Percentiles rank a stretch among this genome's conserved stretches.
Conservation (phyloP, 1,140 invertebrate species). For the Drosophila malerkotliana region DNA sequence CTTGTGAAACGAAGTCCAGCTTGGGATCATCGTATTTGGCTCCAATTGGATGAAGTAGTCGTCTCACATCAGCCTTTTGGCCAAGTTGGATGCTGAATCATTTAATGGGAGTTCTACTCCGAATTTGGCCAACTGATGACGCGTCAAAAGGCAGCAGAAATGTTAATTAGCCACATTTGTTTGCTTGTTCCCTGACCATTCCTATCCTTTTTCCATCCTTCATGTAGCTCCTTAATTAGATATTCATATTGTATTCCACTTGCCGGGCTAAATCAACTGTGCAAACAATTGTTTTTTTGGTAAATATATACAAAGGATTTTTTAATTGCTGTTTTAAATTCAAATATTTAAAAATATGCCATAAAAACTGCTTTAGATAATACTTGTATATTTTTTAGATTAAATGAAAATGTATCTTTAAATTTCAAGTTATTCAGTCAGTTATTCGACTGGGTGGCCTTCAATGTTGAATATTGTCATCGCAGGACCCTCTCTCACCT, state of each 20-base stretch:
- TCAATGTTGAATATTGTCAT: slow-evolving; percentile 61
- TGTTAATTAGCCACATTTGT: slow-evolving; percentile 72
- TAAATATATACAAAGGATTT: neutral
- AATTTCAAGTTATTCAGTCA: too few species aligned
- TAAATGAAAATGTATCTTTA: neutral
- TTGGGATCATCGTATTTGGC: slow-evolving; percentile 5
- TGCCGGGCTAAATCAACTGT: slow-evolving; percentile 23
- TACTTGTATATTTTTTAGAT: too few species aligned
- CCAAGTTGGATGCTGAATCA: slow-evolving; percentile 2
- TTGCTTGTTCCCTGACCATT: slow-evolving; percentile 31
- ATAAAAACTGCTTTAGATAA: neutral
- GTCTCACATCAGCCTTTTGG: neutral
- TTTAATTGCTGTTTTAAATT: neutral
- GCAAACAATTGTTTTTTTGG: neutral
- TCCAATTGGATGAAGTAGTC: slow-evolving; percentile 19
- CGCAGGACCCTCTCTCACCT: slow-evolving; percentile 21
- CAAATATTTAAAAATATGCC: neutral
- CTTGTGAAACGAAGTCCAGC: slow-evolving; percentile 1
- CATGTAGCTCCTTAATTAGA: slow-evolving; percentile 55
- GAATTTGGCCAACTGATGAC: slow-evolving; percentile 57
- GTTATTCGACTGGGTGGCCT: slow-evolving; percentile 32
- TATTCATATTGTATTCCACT: slow-evolving; percentile 63
- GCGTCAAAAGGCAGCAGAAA: slow-evolving; percentile 40
- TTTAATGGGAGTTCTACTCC: neutral
- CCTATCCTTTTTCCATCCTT: neutral